phyloP scores from a whole-genome alignment of 2,797 vertebrate genomes.

The Gadopsis bispinosus region DNA sequence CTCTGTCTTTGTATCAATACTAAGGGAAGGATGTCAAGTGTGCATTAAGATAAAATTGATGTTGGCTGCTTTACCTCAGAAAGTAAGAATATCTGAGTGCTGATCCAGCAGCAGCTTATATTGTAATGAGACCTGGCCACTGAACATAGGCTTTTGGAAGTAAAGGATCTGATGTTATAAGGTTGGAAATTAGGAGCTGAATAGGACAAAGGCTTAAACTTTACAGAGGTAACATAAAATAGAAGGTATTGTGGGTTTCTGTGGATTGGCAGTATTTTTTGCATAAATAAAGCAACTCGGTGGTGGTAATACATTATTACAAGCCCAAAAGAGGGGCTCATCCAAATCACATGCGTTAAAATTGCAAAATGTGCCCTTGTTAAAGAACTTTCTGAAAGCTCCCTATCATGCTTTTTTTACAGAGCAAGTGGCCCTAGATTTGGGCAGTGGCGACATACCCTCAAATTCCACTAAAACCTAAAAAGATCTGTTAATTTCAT shows the following conservation, averaged over 20 bases:
- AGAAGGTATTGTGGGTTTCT: constrained; percentile 13
- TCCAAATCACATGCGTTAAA: constrained; percentile 13
- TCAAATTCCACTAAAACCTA: constrained; percentile 28
- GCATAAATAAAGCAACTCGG: constrained; percentile 20
- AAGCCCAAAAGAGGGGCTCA: constrained; percentile 3
- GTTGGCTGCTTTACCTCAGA: constrained; percentile 29
- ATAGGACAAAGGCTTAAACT: constrained; percentile 10
- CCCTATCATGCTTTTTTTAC: constrained; percentile 20
- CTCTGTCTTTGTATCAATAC: constrained; percentile 37
- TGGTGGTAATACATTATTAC: constrained; percentile 1
- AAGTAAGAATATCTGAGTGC: constrained; percentile 16
- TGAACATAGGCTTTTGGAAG: constrained; percentile 3
- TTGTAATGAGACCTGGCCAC: constrained; percentile 20
- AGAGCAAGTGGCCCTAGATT: constrained; percentile 4
- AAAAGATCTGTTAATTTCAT: constrained; percentile 45
- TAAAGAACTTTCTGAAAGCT: constrained; percentile 22
- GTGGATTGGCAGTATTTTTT: constrained; percentile 1
- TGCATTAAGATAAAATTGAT: constrained; percentile 41
- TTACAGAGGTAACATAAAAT: constrained; percentile 9
- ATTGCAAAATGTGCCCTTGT: constrained; percentile 6
- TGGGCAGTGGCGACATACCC: constrained; percentile 30
- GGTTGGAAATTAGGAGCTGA: not conserved
- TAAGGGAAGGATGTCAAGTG: constrained; percentile 36
- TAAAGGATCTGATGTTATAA: constrained; percentile 3
- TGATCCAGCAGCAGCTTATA: constrained; percentile 29